Base-by-base conservation (phyloP, 2,888 invertebrate genomes). In the Erannis defoliaria region DNA sequence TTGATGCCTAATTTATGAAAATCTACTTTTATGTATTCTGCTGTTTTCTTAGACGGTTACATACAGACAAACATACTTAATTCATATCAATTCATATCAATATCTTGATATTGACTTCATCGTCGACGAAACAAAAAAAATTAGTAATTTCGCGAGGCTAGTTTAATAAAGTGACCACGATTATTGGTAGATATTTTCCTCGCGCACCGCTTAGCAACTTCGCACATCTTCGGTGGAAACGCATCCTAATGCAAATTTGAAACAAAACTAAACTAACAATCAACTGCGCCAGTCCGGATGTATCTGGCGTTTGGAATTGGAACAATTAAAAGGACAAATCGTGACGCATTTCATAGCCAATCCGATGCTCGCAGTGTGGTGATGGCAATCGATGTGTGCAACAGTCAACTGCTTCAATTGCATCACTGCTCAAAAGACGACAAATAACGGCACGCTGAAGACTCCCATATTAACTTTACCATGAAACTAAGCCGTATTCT, bases 311-410 rank as follows among this genome's bases (percentile, higher is more conserved):
- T 68, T 64, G 73, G 74, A 81, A 80, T 83, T 80, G 74, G 81
- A 77, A 78, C 77, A 76, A 80, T 79, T 77, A 80, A 72, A 80
- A 81, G 82, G 80, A 83, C 76, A 82, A 81, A 80, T 83, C 82
- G 84, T 84, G 83, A 82, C 72, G 70, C 70, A 77, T 76, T 76
- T 73, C 70, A 72, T 73, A 72, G 68, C 73, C 33, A 74, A 76
- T 73, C 68, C 67, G 69, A 73, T 74, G 76, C 75, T 42, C 5
- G 57, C 67, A 66, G 70, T 66, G 72, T 71, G 74, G 68, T 74
- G 74, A 74, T 72, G 74, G 74, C 67, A 69, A 71, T 18, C 35
- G 21, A 33, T 67, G 75, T 73, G 76, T 73, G 72, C 75, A 26
- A 26, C 8, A 8, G 26, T 26, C 6, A 26, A 78, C 77, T 72